phyloP scores from a whole-genome alignment of 1,140 invertebrate genomes.

The Sinonovacula constricta region DNA sequence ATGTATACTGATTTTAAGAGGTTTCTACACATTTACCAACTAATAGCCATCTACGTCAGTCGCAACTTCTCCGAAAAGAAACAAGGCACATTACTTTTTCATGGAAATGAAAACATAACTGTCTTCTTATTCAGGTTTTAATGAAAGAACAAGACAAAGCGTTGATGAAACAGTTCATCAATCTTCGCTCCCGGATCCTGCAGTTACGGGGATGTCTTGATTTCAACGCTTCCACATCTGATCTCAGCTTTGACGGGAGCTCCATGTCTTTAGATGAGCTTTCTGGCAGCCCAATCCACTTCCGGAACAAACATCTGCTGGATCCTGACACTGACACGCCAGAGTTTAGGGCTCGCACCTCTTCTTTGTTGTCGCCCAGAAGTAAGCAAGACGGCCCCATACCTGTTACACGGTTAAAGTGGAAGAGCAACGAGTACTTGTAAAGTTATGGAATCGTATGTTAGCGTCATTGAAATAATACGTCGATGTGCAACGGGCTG shows the following conservation, averaged over 20 bases:
- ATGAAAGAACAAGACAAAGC: slow-evolving; percentile 71
- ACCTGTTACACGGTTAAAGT: slow-evolving; percentile 56
- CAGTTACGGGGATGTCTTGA: slow-evolving; percentile 66
- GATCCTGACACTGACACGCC: slow-evolving; percentile 40
- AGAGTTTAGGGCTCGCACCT: slow-evolving; percentile 58
- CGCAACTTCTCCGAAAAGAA: no score
- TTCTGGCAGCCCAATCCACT: background rate
- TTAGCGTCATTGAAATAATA: no score
- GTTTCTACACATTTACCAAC: no score
- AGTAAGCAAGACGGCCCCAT: slow-evolving; percentile 33
- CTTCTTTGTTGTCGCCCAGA: slow-evolving; percentile 60
- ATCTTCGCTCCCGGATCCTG: slow-evolving; percentile 66
- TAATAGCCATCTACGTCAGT: no score
- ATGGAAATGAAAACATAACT: no score
- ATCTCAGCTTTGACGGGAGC: slow-evolving; percentile 64
- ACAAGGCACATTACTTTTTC: no score
- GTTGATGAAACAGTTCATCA: slow-evolving; percentile 68
- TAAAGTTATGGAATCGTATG: no score
- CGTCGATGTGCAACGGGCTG: no score
- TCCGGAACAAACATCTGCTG: slow-evolving; percentile 8
- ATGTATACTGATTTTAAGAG: no score
- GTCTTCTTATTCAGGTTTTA: slow-evolving; percentile 58
- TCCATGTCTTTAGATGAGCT: slow-evolving; percentile 65
- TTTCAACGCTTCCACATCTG: slow-evolving; percentile 60
- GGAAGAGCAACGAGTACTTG: slow-evolving; percentile 68